Evolutionary conservation across 2,113 vertebrate species (phyloP), one percentile per base, ranked within the genome.

Genomic region (Grantiella picta): DNA sequence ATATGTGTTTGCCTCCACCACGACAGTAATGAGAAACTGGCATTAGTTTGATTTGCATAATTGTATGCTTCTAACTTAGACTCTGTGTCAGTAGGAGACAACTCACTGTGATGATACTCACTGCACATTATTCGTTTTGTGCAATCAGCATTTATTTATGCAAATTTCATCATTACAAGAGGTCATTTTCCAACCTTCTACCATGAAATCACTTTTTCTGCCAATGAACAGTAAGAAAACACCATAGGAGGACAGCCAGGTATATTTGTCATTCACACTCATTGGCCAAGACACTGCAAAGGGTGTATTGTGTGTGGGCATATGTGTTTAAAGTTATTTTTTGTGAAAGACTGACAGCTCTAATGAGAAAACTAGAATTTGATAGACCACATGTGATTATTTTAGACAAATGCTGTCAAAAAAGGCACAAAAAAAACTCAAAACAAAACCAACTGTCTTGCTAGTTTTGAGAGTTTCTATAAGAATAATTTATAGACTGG

Each of bases 31-130:
- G 98, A 99, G 99, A 98, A 99, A 98, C 97, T 98, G 98, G 98
- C 98, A 99, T 99, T 99, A 99, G 98, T 98, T 98, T 98, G 98
- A 99, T 99, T 99, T 99, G 98, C 99, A 99, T 99, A 99, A 99
- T 99, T 99, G 98, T 98, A 97, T 86, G 85, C 96, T 98, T 98
- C 97, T 96, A 98, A 98, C 97, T 98, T 98, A 97, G 98, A 98
- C 98, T 98, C 97, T 97, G 96, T 99, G 99, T 99, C 99, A 99
- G 99, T 98, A 97, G 98, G 98, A 99, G 99, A 99, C 98, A 99
- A 99, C 98, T 98, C 98, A 98, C 97, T 98, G 98, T 98, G 98
- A 98, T 98, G 99, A 99, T 98, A 96, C 98, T 98, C 97, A 96
- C 96, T 97, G 97, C 97, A 98, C 98, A 98, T 98, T 98, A 98